phyloP scores from a whole-genome alignment of 2,888 invertebrate species.

The Abrostola tripartita region DNA sequence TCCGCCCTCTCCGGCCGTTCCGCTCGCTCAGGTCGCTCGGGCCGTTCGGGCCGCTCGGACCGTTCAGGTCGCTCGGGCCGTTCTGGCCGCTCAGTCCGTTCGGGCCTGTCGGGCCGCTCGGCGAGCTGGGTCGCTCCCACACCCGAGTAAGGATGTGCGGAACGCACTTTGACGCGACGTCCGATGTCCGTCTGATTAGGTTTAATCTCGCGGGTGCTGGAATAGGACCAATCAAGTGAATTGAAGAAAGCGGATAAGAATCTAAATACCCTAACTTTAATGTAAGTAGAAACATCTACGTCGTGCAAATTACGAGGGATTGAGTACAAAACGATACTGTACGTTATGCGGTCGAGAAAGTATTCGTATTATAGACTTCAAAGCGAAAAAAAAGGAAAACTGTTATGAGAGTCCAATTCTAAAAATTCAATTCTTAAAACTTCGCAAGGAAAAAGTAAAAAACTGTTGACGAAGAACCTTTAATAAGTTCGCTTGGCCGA shows the following conservation, averaged over 20 bases:
- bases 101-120: conserved; percentile 69
- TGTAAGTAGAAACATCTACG: too few species aligned
- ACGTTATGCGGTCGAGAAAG: background rate
- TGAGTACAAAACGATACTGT: too few species aligned
- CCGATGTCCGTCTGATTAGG: conserved; percentile 96
- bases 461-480: conserved; percentile 8
- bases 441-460: conserved; percentile 16
- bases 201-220: conserved; percentile 97
- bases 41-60: conserved; percentile 70
- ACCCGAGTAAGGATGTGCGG: conserved; percentile 79
- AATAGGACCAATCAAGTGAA: conserved; percentile 64
- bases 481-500: conserved; percentile 22
- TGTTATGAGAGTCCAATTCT: conserved; percentile 8
- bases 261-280: background rate
- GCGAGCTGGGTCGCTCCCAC: conserved; percentile 69
- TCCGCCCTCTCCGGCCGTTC: conserved; percentile 72
- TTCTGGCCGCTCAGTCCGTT: conserved; percentile 67
- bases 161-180: conserved; percentile 93
- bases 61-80: conserved; percentile 71
- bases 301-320: too few species aligned
- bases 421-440: conserved; percentile 16
- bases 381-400: conserved; percentile 4
- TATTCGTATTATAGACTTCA: conserved; percentile 2
- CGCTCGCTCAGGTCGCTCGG: conserved; percentile 62
- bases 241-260: conserved; percentile 28